Base-by-base conservation (phyloP, 2,797 vertebrate genomes). In the Aphelocoma californica region DNA sequence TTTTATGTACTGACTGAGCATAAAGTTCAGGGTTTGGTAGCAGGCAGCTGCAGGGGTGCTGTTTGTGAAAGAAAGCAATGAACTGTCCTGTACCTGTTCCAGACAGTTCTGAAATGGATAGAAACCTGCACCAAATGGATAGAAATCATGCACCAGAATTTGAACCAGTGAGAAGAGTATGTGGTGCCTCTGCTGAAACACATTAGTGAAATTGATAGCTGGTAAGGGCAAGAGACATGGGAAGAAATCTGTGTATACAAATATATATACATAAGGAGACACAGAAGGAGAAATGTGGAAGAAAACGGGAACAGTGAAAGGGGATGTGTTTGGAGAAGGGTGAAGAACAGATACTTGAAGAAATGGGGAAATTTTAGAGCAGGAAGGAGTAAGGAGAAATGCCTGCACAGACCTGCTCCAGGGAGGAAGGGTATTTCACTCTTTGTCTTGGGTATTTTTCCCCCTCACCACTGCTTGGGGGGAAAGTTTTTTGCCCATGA, bases 1-100 rank as follows among this genome's bases (percentile, higher is more conserved):
- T 73, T 88, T 84, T 9, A n/a, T 0, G 0, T 38, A 29, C 14
- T 42, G 7, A 32, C 19, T 45, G 12, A 17, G 3, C 23, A 5
- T 79, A 45, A 50, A 66, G 64, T 32, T 80, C 23, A 10, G 17
- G 7, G 3, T 36, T 62, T 72, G 16, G 20, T 71, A 36, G 13
- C 10, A 48, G 31, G 45, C 29, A 56, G 26, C 29, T 72, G 16
- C 32, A 32, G 26, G 26, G 7, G 1, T 73, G 16, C 6, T 12
- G 8, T 69, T 21, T 75, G 15, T 58, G 13, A 23, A 48, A 62
- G 36, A 28, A 84, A 7, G 16, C 54, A 34, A 0, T 32, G 42
- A 70, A 54, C 26, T 88, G 15, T 53, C 18, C 23, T 69, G 13
- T 54, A 14, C 18, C 14, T 44, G 13, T 78, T 73, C 9, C 31